phyloP scores from a whole-genome alignment of 2,797 vertebrate genomes.

The Sternarchorhynchus goeldii region DNA sequence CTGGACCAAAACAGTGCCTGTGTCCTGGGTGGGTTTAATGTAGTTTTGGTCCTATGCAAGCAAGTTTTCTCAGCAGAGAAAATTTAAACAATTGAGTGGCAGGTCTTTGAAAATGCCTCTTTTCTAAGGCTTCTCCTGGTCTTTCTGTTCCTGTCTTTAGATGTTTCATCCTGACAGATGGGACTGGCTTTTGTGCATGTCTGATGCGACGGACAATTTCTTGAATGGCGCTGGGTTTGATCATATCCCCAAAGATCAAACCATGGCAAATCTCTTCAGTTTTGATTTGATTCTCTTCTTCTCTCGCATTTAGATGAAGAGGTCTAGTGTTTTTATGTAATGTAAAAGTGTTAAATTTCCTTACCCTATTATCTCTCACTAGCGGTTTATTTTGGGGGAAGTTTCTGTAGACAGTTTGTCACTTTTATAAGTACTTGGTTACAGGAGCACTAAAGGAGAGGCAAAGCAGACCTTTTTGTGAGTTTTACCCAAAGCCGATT shows the following conservation, averaged over 20 bases:
- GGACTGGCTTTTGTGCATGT: conserved; percentile 35
- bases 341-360: background rate
- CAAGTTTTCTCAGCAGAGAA: conserved; percentile 1
- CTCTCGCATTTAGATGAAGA: conserved; percentile 17
- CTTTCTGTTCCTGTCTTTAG: conserved; percentile 22
- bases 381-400: background rate
- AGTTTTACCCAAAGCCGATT: conserved; percentile 49
- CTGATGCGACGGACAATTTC: conserved; percentile 43
- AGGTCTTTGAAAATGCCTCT: conserved; percentile 6
- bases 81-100: conserved; percentile 22
- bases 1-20: background rate
- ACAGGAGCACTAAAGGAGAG: background rate
- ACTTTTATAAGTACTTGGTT: background rate
- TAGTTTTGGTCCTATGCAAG: background rate
- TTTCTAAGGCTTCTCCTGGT: background rate
- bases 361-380: conserved; percentile 13
- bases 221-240: conserved; percentile 39
- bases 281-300: conserved; percentile 32
- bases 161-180: conserved; percentile 48
- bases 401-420: background rate
- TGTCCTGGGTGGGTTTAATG: background rate
- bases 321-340: background rate
- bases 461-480: conserved; percentile 8
- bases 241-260: conserved; percentile 38
- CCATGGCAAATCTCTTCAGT: conserved; percentile 35